Base-by-base conservation (phyloP, 2,888 invertebrate genomes). In the Gastrophysa polygoni region DNA sequence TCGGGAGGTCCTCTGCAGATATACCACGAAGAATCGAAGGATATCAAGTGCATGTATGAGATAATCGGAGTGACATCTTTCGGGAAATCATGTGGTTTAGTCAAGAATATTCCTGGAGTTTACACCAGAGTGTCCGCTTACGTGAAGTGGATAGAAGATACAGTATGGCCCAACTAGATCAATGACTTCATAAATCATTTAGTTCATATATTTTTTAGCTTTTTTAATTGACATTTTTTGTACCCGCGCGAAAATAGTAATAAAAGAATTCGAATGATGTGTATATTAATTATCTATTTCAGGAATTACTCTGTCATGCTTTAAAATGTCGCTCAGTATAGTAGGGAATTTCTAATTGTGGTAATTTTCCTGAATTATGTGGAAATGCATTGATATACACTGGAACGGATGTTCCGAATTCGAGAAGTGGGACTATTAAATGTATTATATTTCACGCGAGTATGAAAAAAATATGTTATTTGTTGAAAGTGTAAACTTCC, bases 1-100 rank as follows among this genome's bases (percentile, higher is more conserved):
- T 88, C 87, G 46, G 89, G 89, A n/a, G 88, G 89, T 5, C 88
- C 89, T 0, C 78, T 89, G 18, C 80, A 80, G 51, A 73, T 84
- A 7, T 78, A 73, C 59, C 77, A 77, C 59, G 38, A 50, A 43
- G 58, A 59, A 8, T 58, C 54, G 3, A 55, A 64, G 0, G 71
- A 75, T 0, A 62, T 69, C 14, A 44, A 79, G 43, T 88, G 88
- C 61, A 78, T 84, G 77, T 83, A 83, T 67, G 80, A 78, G 50
- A 69, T 85, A 1, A 74, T 85, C 17, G 85, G 85, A 1, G 69
- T 85, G 0, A 85, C 84, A 10, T 83, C 75, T 67, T 82, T 82
- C 69, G 82, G 84, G 28, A 81, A 77, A 76, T 77, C 75, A 4
- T 82, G 75, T 78, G 85, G 76, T 68, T 75, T 72, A 64, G 74